Base-by-base conservation (phyloP, 2,888 invertebrate genomes). In the Clanis bilineata region DNA sequence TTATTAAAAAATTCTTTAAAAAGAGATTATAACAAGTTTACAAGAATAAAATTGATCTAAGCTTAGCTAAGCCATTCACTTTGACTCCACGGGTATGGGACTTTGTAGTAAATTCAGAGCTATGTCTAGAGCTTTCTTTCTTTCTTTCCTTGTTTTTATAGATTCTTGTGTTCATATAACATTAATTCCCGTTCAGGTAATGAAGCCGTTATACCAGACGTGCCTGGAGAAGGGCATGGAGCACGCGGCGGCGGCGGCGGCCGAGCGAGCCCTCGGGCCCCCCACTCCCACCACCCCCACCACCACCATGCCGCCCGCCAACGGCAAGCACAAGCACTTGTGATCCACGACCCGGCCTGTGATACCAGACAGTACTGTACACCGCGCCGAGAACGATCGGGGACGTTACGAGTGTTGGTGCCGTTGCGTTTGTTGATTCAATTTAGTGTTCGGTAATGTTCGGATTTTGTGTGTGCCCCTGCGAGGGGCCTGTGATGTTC, bases 201-300 rank as follows among this genome's bases (percentile, higher is more conserved):
- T 97, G 95, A 96, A 96, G 86, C 97, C 97, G 68, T 86, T 95
- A 67, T 97, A 97, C 87, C 96, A 97, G 83, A 93, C 94, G 65
- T 96, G 96, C 81, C 93, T 97, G 80, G 96, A 97, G 90, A 96
- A 95, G 85, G 95, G 96, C 77, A 95, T 97, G 85, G 95, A 96
- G 83, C 96, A 95, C 85, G 96, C 96, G 74, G 96, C 96, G 69
- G 94, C 93, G 57, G 95, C 95, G 83, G 96, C 96, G 73, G 95
- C 96, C 61, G 95, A 95, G 83, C 92, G 94, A 61, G 94, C 95
- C 7, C 91, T 95, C 59, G 93, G 93, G 57, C 93, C 80, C 1
- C 7, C 62, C 58, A 10, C 71, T 41, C 66, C 71, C 56, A 38
- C 93, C 68, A 80, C 86, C 71, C 88, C 91, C 71, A 80, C 85